Conservation (phyloP, 92 coral and sea anemone species). For the Actinernus sp. region DNA sequence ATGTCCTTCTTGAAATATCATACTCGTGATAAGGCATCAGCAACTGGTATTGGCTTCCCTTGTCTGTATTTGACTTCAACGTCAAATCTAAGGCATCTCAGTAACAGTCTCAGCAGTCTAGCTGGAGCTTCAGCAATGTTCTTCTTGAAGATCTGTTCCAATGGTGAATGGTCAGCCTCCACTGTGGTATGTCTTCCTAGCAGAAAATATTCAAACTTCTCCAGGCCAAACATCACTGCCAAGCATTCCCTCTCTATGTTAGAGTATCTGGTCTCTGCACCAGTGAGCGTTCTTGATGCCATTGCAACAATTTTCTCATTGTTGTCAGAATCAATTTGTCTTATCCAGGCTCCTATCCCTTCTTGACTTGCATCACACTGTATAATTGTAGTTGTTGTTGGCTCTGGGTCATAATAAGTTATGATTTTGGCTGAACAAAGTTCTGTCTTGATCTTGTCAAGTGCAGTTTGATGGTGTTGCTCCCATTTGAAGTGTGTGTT, state of each 20-base stretch:
- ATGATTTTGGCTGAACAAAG: constrained; percentile 42
- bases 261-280: constrained; percentile 36
- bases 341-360: constrained; percentile 49
- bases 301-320: constrained; percentile 28
- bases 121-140: constrained; percentile 24
- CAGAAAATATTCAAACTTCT: constrained; percentile 55
- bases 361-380: constrained; percentile 50
- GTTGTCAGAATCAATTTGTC: constrained; percentile 35
- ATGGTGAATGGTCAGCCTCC: constrained; percentile 44
- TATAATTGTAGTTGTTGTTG: constrained; percentile 37
- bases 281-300: constrained; percentile 48
- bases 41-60: constrained; percentile 67
- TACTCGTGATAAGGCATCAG: constrained; percentile 59
- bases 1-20: constrained; percentile 6
- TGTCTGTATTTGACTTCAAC: constrained; percentile 60
- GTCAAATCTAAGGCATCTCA: constrained; percentile 49
- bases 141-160: constrained; percentile 3
- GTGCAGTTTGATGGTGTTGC: constrained; percentile 47
- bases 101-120: constrained; percentile 37
- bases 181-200: constrained; percentile 48
- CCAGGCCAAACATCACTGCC: constrained; percentile 41
- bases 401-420: constrained; percentile 53
- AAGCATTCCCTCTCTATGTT: constrained; percentile 35
- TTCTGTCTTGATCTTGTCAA: constrained; percentile 48
- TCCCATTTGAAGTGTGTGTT: constrained; percentile 59